A percentile compares a stretch with the other conserved stretches of the same genome.
Evolutionary conservation across 1,140 invertebrate species (phyloP).

Genomic region (Drosophila carrolli): DNA sequence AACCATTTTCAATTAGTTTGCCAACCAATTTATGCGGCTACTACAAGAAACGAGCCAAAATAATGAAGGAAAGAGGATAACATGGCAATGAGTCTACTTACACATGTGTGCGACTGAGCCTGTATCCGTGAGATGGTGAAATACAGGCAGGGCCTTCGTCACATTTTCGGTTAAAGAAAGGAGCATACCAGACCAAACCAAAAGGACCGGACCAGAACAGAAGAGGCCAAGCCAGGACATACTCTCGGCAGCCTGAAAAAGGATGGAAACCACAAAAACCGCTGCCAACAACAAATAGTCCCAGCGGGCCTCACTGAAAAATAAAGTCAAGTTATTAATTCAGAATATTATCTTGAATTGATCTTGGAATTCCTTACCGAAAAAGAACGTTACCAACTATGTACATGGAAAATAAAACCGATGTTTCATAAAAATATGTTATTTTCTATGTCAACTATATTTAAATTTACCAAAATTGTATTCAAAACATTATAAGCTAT

Average conservation of each 20-base stretch:
- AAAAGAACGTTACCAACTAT: no score
- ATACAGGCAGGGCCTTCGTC: slow-evolving; percentile 73
- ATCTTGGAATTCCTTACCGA: background rate
- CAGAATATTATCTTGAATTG: background rate
- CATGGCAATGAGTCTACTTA: slow-evolving; percentile 34
- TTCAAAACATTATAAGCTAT: no score
- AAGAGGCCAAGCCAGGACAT: slow-evolving; percentile 19
- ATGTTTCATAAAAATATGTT: no score
- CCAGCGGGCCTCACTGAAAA: slow-evolving; percentile 37
- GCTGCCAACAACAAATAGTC: slow-evolving; percentile 62
- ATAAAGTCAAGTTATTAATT: background rate
- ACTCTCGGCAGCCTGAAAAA: slow-evolving; percentile 34
- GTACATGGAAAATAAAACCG: no score
- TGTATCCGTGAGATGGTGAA: slow-evolving; percentile 31
- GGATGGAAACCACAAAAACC: slow-evolving; percentile 71
- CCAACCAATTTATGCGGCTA: slow-evolving; percentile 75
- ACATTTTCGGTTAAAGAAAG: slow-evolving; percentile 64
- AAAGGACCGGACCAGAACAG: slow-evolving; percentile 10
- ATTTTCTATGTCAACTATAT: no score
- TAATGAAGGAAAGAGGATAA: slow-evolving; percentile 53
- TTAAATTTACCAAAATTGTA: no score
- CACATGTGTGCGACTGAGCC: slow-evolving; percentile 7
- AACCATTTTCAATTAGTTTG: slow-evolving; percentile 80
- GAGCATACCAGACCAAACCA: slow-evolving; percentile 8
- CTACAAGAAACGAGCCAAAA: slow-evolving; percentile 54